Evolutionary conservation across 2,113 vertebrate species (phyloP).

Genomic region (Microtus richardsoni): DNA sequence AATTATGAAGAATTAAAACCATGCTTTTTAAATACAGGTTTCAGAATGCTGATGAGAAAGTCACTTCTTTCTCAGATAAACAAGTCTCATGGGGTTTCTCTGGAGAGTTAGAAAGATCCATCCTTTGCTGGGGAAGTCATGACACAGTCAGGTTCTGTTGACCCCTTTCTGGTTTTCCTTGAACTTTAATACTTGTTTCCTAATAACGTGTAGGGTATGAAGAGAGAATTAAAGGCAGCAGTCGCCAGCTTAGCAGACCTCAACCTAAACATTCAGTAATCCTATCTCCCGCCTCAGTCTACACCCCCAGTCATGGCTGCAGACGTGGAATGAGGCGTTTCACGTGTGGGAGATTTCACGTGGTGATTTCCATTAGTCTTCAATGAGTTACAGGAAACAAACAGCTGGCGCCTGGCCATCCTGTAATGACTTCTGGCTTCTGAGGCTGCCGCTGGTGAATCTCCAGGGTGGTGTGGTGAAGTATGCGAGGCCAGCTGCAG

Average conservation of each 20-base stretch:
- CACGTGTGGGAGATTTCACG: neutral
- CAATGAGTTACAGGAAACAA: constrained; percentile 37
- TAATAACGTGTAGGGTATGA: neutral
- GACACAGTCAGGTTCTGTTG: neutral
- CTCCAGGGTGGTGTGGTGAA: neutral
- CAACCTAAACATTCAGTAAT: neutral
- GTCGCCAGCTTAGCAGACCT: neutral
- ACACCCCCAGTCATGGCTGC: neutral
- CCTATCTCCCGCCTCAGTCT: neutral
- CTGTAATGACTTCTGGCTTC: constrained; percentile 17
- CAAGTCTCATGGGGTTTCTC: neutral
- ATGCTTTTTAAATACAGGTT: neutral
- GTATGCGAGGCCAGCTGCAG: neutral
- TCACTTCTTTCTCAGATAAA: neutral
- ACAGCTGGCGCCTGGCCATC: neutral
- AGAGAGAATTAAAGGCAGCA: neutral
- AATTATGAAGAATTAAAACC: constrained; percentile 6
- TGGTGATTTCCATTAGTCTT: constrained; percentile 42
- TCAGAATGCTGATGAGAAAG: neutral
- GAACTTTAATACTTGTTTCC: neutral
- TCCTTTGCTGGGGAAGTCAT: neutral
- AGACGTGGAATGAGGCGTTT: neutral
- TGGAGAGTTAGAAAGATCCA: constrained; percentile 24
- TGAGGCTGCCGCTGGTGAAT: neutral
- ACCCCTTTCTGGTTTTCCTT: neutral